phyloP scores from a whole-genome alignment of 64 coral and sea anemone species.

The Pocillopora verrucosa region DNA sequence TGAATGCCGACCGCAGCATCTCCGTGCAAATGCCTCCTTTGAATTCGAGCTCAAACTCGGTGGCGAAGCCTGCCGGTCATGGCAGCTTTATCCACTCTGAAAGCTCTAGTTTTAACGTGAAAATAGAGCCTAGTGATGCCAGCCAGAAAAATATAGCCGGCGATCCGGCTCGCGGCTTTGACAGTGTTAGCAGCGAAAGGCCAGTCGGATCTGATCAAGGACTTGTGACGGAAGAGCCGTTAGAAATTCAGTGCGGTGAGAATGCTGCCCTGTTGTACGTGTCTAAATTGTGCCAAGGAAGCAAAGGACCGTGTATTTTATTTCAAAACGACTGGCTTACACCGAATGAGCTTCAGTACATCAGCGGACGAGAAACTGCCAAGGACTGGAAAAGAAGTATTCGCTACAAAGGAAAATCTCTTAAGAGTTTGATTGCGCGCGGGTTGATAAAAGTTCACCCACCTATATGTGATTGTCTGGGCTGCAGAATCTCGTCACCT shows the following conservation, averaged over 20 bases:
- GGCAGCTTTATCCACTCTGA: not conserved
- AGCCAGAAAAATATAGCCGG: constrained; percentile 3
- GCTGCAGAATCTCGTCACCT: constrained; percentile 97
- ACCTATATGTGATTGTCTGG: constrained; percentile 96
- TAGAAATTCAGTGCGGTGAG: constrained; percentile 98
- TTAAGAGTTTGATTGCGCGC: constrained; percentile 96
- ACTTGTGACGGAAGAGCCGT: constrained; percentile 79
- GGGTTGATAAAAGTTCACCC: constrained; percentile 98
- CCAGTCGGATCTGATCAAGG: constrained; percentile 31
- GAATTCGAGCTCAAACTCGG: not conserved
- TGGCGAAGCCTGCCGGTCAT: not conserved
- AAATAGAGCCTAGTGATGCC: constrained; percentile 25
- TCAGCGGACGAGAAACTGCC: constrained; percentile 95
- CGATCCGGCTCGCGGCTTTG: constrained; percentile 33
- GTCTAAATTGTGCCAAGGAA: constrained; percentile 97
- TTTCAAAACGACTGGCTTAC: constrained; percentile 95
- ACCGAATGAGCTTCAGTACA: constrained; percentile 97
- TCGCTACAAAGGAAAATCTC: constrained; percentile 92
- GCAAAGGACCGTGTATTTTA: constrained; percentile 98
- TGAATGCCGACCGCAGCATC: not conserved
- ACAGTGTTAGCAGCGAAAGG: constrained; percentile 1
- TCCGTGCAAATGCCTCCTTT: constrained; percentile 34
- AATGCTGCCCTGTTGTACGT: constrained; percentile 90
- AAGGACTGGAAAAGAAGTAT: constrained; percentile 99
- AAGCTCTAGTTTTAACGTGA: constrained; percentile 28